A percentile compares a stretch with the other conserved stretches of the same genome.
Evolutionary conservation across 1,140 invertebrate species (phyloP).

Genomic region (Drosophila rufa): DNA sequence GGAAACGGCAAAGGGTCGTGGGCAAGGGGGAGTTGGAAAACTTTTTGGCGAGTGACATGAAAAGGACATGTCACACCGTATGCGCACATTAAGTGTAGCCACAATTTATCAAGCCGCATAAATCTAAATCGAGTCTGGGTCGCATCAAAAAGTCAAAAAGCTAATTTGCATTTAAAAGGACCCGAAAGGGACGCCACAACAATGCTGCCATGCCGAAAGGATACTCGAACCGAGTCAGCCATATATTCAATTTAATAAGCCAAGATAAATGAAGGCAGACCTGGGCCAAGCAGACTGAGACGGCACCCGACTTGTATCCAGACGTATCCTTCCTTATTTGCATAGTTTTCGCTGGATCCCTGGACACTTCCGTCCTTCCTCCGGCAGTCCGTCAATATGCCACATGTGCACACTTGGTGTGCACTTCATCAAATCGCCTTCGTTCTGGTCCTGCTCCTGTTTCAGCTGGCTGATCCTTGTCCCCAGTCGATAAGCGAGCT

Average conservation of each 20-base stretch:
- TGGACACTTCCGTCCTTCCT: slow-evolving; percentile 43
- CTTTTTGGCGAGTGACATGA: slow-evolving; percentile 81
- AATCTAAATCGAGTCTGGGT: slow-evolving; percentile 80
- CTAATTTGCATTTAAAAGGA: slow-evolving; percentile 83
- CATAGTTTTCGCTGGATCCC: slow-evolving; percentile 69
- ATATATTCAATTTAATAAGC: slow-evolving; percentile 83
- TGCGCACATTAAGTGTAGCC: slow-evolving; percentile 83
- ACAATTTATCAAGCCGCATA: slow-evolving; percentile 83
- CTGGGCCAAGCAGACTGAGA: slow-evolving; percentile 22
- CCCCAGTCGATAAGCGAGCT: slow-evolving; percentile 60
- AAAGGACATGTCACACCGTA: slow-evolving; percentile 83
- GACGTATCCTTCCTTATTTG: slow-evolving; percentile 70
- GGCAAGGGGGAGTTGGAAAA: slow-evolving; percentile 35
- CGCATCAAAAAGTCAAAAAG: slow-evolving; percentile 82
- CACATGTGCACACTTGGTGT: slow-evolving; percentile 53
- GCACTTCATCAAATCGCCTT: slow-evolving; percentile 75
- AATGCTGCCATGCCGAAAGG: slow-evolving; percentile 62
- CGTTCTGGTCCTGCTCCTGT: slow-evolving; percentile 23
- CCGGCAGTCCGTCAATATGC: slow-evolving; percentile 65
- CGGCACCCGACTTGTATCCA: slow-evolving; percentile 33
- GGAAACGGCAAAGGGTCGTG: slow-evolving; percentile 39
- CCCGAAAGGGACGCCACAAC: slow-evolving; percentile 58
- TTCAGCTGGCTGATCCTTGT: slow-evolving; percentile 41
- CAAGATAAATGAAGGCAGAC: slow-evolving; percentile 72
- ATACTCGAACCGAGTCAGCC: slow-evolving; percentile 38